Base-by-base conservation (phyloP, 2,888 invertebrate genomes). In the Exephanes ischioxanthus region DNA sequence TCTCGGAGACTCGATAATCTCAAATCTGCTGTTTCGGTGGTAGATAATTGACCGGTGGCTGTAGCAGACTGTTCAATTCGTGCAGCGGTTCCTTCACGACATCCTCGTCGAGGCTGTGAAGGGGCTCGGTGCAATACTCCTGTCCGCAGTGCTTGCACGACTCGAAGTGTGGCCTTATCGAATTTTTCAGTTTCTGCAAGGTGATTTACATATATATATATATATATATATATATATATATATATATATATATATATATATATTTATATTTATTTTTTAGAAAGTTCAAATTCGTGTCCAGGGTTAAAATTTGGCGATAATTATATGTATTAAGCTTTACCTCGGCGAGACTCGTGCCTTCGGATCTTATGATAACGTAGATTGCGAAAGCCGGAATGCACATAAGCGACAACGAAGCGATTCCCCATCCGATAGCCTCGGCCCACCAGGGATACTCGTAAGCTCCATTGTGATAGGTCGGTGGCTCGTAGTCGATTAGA, bases 311-410 rank as follows among this genome's bases (percentile, higher is more conserved):
- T 3, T 16, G 30, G 26, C 16, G 2, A 26, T 41, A 45, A 9
- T 19, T 9, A 4, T 22, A 45, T 37, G 0, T 16, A n/a, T 16
- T 0, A 14, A 78, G 90, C 91, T 91, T 61, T 94, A 98, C 98
- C 95, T 97, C 96, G 92, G 95, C 94, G 81, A 97, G 95, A 85
- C 95, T 96, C 68, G 95, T 94, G 78, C 98, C 98, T 68, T 96
- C 96, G 9, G 97, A 95, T 90, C 96, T 95, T 78, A 96, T 91
- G 73, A 98, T 94, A 77, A 97, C 96, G 87, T 97, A 96, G 70
- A 97, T 93, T 58, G 97, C 97, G 93, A 97, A 97, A 75, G 97
- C 96, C 11, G 98, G 98, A 93, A 99, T 97, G 94, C 98, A 98
- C 45, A 97, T 94, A 83, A 98, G 95, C 0, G 98, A 98, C 55